Evolutionary conservation across 2,797 vertebrate species (phyloP), one percentile per base, ranked within the genome.

Genomic region (Oryzias dopingdopingensis): DNA sequence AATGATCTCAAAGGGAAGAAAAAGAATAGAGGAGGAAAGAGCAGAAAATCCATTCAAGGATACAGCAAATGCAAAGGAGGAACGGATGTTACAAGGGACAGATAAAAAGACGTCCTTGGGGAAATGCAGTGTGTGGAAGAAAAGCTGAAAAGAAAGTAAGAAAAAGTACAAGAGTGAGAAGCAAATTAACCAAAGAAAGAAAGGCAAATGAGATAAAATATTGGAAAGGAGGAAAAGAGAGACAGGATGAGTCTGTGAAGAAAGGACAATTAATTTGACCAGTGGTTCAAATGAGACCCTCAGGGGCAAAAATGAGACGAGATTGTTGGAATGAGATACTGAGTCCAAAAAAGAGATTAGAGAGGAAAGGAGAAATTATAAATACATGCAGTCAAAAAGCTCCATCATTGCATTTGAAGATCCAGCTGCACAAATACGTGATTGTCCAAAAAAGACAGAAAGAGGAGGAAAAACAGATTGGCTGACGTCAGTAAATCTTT

Each of bases 241-340:
- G 52, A 48, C 2, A 16, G 44, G 43, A 62, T 15, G 45, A 59
- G 40, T 32, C 20, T 44, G 65, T 44, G 52, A 59, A 69, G 42
- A 68, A 62, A 66, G 42, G 64, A 66, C 50, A 77, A 70, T 78
- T 69, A 61, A 75, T 64, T 59, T 80, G 62, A 71, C 69, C 26
- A 1, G 49, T 60, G 49, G 63, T 62, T 76, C 70, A 67, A 76
- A 73, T 64, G 65, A 61, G 51, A 59, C 52, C 67, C 59, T 37
- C 5, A 53, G 58, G 61, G 76, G n/a, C n/a, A 42, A 48, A 20
- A 60, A 4, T 22, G 50, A 56, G 4, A 29, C 49, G 48, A 52
- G 14, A 22, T 32, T 42, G 15, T 5, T 24, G 14, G 52, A 51
- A 49, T 42, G 17, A 50, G 23, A 62, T 51, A 70, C 18, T 44